A percentile compares a stretch with the other conserved stretches of the same genome.
Conservation (phyloP, 1,140 invertebrate species). For the Drosophila melanica region DNA sequence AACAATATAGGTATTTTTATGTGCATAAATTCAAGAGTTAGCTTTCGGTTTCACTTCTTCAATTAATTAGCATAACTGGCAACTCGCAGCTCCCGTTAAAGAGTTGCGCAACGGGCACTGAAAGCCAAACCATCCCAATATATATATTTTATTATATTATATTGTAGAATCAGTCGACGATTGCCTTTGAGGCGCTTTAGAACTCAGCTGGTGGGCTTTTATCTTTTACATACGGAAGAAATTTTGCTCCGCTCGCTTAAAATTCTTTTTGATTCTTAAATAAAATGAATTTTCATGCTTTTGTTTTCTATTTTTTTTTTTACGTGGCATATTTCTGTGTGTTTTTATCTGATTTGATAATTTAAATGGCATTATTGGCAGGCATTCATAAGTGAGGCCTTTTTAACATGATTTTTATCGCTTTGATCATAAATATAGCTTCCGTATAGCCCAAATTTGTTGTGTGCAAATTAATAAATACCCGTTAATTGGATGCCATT, state of each 20-base stretch:
- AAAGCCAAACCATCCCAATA: neutral
- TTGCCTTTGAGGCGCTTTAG: slow-evolving; percentile 19
- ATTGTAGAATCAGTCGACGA: slow-evolving; percentile 34
- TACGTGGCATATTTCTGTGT: slow-evolving; percentile 33
- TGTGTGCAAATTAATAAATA: slow-evolving; percentile 18
- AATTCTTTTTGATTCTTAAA: slow-evolving; percentile 21
- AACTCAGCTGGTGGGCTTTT: slow-evolving; percentile 17
- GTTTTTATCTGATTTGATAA: slow-evolving; percentile 29
- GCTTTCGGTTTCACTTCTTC: slow-evolving; percentile 27
- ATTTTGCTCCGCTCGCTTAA: slow-evolving; percentile 18
- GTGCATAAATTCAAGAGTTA: neutral
- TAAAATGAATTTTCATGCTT: slow-evolving; percentile 22
- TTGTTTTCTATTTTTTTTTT: slow-evolving; percentile 46
- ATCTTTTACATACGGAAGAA: slow-evolving; percentile 51
- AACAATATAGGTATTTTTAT: too few species aligned
- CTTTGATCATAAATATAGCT: slow-evolving; percentile 25
- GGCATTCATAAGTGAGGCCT: slow-evolving; percentile 8
- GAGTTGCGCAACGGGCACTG: slow-evolving; percentile 45
- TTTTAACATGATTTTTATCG: slow-evolving; percentile 30
- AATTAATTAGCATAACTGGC: slow-evolving; percentile 40
- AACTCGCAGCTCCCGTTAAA: slow-evolving; percentile 24
- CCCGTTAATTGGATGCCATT: slow-evolving; percentile 20
- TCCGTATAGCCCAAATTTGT: slow-evolving; percentile 20
- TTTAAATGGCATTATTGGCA: slow-evolving; percentile 20
- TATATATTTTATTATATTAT: neutral